A percentile compares a stretch with the other conserved stretches of the same genome.
phyloP scores from a whole-genome alignment of 2,113 vertebrate genomes.

The Cyanocitta stelleri region DNA sequence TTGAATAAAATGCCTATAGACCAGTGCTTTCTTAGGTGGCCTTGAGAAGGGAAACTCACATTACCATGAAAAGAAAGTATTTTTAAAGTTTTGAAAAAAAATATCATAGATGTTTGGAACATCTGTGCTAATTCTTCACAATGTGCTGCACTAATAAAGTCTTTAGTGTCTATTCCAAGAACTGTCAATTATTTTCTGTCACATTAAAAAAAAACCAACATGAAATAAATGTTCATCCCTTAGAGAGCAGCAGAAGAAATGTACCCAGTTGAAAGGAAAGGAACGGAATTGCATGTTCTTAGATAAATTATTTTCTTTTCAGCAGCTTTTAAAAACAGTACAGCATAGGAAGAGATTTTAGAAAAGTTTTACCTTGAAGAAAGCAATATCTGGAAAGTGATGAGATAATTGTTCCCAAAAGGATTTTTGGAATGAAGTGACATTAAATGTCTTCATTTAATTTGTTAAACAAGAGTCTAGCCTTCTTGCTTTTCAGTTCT shows the following conservation, averaged over 20 bases:
- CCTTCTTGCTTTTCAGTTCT: slow-evolving; percentile 1
- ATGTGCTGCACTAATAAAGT: background rate
- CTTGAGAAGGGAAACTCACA: background rate
- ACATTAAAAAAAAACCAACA: background rate
- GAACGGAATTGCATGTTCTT: background rate
- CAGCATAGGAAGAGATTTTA: background rate
- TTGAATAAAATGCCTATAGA: background rate
- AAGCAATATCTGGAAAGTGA: background rate
- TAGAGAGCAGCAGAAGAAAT: background rate
- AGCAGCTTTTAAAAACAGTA: background rate
- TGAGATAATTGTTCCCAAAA: background rate
- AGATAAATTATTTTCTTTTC: background rate
- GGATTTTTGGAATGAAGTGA: background rate
- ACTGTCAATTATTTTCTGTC: background rate
- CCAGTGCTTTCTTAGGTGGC: background rate
- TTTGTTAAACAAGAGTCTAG: slow-evolving; percentile 19
- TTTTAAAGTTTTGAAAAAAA: background rate
- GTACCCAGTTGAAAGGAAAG: background rate
- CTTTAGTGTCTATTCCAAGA: background rate
- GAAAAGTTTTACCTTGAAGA: background rate
- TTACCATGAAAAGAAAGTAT: background rate
- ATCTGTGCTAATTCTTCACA: background rate
- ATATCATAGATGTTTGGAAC: background rate
- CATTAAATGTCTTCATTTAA: background rate
- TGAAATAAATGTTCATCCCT: background rate